Evolutionary conservation across 2,888 invertebrate species (phyloP).

Genomic region (Marasmarcha lunaedactyla): DNA sequence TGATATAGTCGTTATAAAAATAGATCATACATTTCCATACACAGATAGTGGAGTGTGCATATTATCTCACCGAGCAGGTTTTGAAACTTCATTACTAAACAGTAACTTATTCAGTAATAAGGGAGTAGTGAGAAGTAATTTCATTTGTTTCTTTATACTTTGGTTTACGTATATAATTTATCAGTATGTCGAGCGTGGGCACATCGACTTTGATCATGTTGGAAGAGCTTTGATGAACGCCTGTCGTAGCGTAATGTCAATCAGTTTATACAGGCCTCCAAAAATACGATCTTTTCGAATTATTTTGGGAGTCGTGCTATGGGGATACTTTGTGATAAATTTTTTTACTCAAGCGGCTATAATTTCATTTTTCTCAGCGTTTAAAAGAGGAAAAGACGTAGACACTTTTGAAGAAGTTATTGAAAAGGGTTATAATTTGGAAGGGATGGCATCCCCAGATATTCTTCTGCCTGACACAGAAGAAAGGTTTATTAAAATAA

Average conservation of each 20-base stretch:
- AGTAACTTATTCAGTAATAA: slow-evolving; percentile 27
- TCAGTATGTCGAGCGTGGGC: slow-evolving; percentile 26
- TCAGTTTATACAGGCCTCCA: slow-evolving; percentile 38
- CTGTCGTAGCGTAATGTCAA: slow-evolving; percentile 33
- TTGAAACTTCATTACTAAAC: slow-evolving; percentile 42
- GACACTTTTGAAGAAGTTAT: slow-evolving; percentile 54
- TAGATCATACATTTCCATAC: slow-evolving; percentile 39
- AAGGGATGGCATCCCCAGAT: slow-evolving; percentile 57
- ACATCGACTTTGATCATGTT: slow-evolving; percentile 32
- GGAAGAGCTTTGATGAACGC: slow-evolving; percentile 52
- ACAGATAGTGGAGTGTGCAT: slow-evolving; percentile 54
- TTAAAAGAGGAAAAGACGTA: slow-evolving; percentile 48
- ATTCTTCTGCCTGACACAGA: slow-evolving; percentile 44
- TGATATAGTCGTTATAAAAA: slow-evolving; percentile 37
- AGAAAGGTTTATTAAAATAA: slow-evolving; percentile 36
- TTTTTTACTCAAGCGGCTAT: slow-evolving; percentile 54
- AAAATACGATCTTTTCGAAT: slow-evolving; percentile 36
- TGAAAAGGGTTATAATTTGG: slow-evolving; percentile 42
- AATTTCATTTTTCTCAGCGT: slow-evolving; percentile 49
- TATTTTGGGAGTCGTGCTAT: slow-evolving; percentile 39
- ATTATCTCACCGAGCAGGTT: slow-evolving; percentile 39
- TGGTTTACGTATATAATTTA: slow-evolving; percentile 44
- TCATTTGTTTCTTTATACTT: slow-evolving; percentile 33
- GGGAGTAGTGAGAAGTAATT: slow-evolving; percentile 22
- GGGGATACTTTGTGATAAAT: slow-evolving; percentile 52